Evolutionary conservation across 1,140 invertebrate genomes (phyloP), one percentile per base, ranked within the genome.

Genomic region (Scaptomyza montana): DNA sequence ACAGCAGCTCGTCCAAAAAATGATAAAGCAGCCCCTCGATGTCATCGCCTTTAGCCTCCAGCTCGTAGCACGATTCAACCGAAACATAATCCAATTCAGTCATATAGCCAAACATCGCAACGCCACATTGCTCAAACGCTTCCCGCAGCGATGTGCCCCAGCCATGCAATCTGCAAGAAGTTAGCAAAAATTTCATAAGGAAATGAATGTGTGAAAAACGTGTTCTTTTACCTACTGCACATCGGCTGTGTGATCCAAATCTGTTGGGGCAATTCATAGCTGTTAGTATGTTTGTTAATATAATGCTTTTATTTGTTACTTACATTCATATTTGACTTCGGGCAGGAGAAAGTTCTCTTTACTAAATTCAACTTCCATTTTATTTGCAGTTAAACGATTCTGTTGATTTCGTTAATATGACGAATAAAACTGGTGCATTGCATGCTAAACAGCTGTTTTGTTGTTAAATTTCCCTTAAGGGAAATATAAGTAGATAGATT

Each of bases 81-180:
- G 98, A 95, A 1, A 99, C 97, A 67, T 94, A 95, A 1, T 96
- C 94, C 64, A 99, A 93, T 78, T 99, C 98, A 12, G 98, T 99
- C 96, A 99, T 99, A 91, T 99, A 99, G 5, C 95, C 97, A 93
- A 98, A 99, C 98, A 99, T 99, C 0, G 97, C 96, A 80, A 98
- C 95, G 4, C 96, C 98, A 90, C 96, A 97, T 93, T 99, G 98
- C 92, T 99, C 98, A 93, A 99, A 99, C 0, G 98, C 96, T 93
- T 99, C 98, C 87, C 95, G 92, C 25, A 99, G 90, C 60, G 93
- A 95, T 50, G 95, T 93, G n/a, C 98, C 98, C 98, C 98, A 99
- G 64, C 96, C 94, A 91, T 98, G 97, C 53, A 98, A 92, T 91
- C 97, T 97, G 90, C 5, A 70, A 39, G 12, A 46, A 3, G 25